Conservation (phyloP, 2,797 vertebrate species). For the Poecilia wingei region DNA sequence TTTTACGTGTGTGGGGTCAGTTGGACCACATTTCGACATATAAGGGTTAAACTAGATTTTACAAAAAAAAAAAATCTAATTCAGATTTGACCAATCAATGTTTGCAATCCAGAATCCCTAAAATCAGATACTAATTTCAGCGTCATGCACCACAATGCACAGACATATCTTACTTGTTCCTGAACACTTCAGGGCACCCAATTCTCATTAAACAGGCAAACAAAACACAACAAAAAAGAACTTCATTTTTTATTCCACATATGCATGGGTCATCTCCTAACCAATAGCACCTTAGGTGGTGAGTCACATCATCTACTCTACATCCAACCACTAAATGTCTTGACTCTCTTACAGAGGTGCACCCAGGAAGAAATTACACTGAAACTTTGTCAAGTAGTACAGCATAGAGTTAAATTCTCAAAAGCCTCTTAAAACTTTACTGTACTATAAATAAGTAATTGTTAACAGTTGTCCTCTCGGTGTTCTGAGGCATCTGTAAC, state of each 20-base stretch:
- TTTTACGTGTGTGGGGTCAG: too few relatives aligned
- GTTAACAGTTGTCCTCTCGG: not conserved
- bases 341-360: not conserved
- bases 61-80: not conserved
- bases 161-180: not conserved
- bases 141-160: not conserved
- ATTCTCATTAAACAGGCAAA: not conserved
- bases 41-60: not conserved
- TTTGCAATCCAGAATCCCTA: not conserved
- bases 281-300: not conserved
- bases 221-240: not conserved
- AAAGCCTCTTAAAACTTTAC: not conserved
- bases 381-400: not conserved
- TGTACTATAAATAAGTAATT: not conserved
- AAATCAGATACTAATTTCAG: not conserved
- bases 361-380: not conserved
- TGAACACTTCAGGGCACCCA: not conserved
- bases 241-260: too few relatives aligned
- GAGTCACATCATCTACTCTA: not conserved
- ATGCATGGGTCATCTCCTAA: not conserved
- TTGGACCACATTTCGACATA: too few relatives aligned
- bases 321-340: not conserved
- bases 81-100: not conserved
- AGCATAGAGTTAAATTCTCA: not conserved
- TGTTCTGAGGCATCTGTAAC: not conserved